Base-by-base conservation (phyloP, 1,140 invertebrate genomes). In the Philotrypesis tridentata region DNA sequence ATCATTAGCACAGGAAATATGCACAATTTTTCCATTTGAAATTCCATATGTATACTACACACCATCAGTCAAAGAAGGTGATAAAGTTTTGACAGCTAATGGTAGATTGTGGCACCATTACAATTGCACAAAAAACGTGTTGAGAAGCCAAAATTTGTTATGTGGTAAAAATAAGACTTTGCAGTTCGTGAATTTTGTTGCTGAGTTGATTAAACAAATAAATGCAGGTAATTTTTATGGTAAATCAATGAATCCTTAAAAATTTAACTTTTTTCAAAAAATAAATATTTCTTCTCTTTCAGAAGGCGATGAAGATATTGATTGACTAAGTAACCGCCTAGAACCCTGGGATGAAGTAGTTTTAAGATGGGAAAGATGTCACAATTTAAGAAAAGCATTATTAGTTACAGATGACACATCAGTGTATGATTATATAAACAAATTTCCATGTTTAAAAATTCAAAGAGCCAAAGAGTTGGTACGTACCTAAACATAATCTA, bases 401-500 rank as follows among this genome's bases (percentile, higher is more conserved):
- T 43, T 72, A 40, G 23, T 43, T 21, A 21, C 11, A 37, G 68
- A 8, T 72, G 33, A 40, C 27, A 1, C 27, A 0, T 43, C 70
- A 17, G 14, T 72, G 7, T 23, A 43, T 2, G 70, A 72, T 2
- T 72, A 72, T 40, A 14, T 72, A 40, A 14, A 72, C 7, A 72
- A 48, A n/a, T 72, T 72, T 31, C n/a, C 37, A 5, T 74, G 43
- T 60, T 21, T 60, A 61, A 74, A 31, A 60, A 9, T 74, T 1
- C 72, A 74, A 60, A 29, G 9, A 60, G 72, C 72, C 9, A 60
- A 74, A 17, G 48, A 74, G 31, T 60, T 74, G 48, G 72, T 74
- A 60, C 2, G 12, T 17, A 70, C 14, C 2, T 29, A 21, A 60
- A 2, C 27, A 74, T 60, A 29, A 29, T 74, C 0, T 29, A 29